These are phyloP conservation scores for Scaptomyza tumidula DNA, from an alignment of 2,888 invertebrate genomes.

Conservation along the genomic window DNA sequence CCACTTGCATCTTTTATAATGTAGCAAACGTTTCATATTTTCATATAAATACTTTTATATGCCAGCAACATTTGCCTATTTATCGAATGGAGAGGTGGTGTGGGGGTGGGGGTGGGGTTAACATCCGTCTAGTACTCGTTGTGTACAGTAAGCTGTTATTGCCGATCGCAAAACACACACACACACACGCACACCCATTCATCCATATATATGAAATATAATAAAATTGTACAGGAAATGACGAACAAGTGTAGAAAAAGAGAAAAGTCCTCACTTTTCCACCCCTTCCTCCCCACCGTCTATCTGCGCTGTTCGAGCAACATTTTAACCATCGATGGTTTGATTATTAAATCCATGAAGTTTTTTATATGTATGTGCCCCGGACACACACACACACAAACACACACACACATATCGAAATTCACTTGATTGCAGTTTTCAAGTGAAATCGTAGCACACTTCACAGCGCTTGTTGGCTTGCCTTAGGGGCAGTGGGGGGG, in stretches of 20 bases:
- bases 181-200: constrained; percentile 24
- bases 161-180: constrained; percentile 43
- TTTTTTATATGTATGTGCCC: constrained; percentile 64
- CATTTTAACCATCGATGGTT: constrained; percentile 77
- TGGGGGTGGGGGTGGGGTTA: no score
- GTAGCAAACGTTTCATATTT: constrained; percentile 72
- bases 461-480: constrained; percentile 71
- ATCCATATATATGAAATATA: constrained; percentile 75
- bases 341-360: constrained; percentile 82
- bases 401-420: constrained; percentile 71
- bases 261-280: constrained; percentile 35
- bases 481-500: constrained; percentile 45
- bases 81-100: not conserved
- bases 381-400: constrained; percentile 50
- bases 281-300: not conserved
- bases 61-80: constrained; percentile 49
- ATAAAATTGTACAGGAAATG: constrained; percentile 82
- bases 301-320: constrained; percentile 51
- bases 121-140: constrained; percentile 30
- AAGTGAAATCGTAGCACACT: constrained; percentile 82
- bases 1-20: constrained; percentile 57
- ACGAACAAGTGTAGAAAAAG: constrained; percentile 68
- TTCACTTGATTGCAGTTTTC: constrained; percentile 82
- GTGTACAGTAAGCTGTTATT: constrained; percentile 44
- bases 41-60: constrained; percentile 68